These are phyloP conservation scores for Turritopsis dohrnii DNA, from an alignment of 30 jellyfish, hydroid and myxozoan genomes.

Conservation along the genomic window DNA sequence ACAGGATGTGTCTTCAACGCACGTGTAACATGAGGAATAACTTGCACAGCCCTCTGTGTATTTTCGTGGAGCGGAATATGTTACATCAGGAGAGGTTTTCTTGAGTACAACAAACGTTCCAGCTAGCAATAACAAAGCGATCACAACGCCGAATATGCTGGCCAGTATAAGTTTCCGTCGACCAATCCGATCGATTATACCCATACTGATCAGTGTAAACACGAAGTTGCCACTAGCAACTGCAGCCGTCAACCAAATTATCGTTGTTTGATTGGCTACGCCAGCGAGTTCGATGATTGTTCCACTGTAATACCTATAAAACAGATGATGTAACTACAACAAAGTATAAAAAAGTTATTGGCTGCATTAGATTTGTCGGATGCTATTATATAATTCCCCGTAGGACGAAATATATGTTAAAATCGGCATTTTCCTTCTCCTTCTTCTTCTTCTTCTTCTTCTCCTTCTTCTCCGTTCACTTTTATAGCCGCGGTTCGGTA, in stretches of 20 bases:
- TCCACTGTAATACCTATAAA: conserved; percentile 88
- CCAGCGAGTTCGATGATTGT: conserved; percentile 84
- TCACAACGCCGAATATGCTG: conserved; percentile 66
- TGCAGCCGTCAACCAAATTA: conserved; percentile 82
- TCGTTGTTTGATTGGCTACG: conserved; percentile 44
- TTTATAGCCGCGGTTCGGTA: too few species aligned
- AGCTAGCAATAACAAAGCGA: conserved; percentile 64
- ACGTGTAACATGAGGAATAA: conserved; percentile 33
- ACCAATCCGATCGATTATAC: conserved; percentile 52
- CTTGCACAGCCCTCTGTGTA: conserved; percentile 34
- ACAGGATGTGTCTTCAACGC: conserved; percentile 46
- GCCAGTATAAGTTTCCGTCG: conserved; percentile 64
- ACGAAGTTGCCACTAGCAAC: conserved; percentile 79
- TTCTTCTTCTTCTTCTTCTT: too few species aligned
- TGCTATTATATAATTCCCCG: too few species aligned
- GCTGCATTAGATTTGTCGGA: too few species aligned
- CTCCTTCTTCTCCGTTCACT: too few species aligned
- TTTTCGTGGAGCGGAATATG: neutral
- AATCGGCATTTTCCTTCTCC: too few species aligned
- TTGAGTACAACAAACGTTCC: conserved; percentile 45
- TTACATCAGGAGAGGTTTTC: conserved; percentile 41
- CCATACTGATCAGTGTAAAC: conserved; percentile 48
- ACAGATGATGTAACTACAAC: neutral
- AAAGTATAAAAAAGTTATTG: too few species aligned
- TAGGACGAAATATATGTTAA: too few species aligned